Evolutionary conservation across 2,113 vertebrate species (phyloP).

Genomic region (Deroptyus accipitrinus): DNA sequence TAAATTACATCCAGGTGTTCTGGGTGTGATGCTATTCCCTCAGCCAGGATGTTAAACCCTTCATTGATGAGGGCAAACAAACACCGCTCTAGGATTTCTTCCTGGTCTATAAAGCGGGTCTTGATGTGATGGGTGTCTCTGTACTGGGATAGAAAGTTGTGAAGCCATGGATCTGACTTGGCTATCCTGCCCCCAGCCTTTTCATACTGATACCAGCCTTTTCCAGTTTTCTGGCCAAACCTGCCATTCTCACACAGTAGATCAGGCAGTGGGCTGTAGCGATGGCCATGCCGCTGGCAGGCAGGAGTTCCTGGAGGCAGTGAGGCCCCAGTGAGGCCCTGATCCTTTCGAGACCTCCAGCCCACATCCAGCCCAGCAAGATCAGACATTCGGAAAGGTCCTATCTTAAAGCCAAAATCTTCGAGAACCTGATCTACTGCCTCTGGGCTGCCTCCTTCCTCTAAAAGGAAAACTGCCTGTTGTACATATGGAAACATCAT

Average conservation of each 20-base stretch:
- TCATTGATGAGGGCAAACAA: slow-evolving; percentile 87
- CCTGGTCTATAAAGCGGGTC: slow-evolving; percentile 71
- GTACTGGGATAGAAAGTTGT: slow-evolving; percentile 80
- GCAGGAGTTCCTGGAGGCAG: slow-evolving; percentile 58
- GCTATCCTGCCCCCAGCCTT: slow-evolving; percentile 74
- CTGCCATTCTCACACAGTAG: slow-evolving; percentile 85
- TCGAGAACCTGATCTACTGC: slow-evolving; percentile 82
- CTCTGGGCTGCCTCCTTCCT: slow-evolving; percentile 89
- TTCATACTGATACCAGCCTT: slow-evolving; percentile 91
- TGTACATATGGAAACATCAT: slow-evolving; percentile 79
- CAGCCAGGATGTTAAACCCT: slow-evolving; percentile 87
- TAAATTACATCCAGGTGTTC: slow-evolving; percentile 92
- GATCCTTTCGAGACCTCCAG: slow-evolving; percentile 82
- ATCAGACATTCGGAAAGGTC: slow-evolving; percentile 85
- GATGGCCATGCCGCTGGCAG: slow-evolving; percentile 66
- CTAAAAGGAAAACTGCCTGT: slow-evolving; percentile 84
- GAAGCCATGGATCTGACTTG: slow-evolving; percentile 83
- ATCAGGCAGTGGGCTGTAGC: slow-evolving; percentile 89
- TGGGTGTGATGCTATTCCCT: slow-evolving; percentile 82
- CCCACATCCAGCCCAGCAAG: slow-evolving; percentile 89
- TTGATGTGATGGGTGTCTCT: slow-evolving; percentile 74
- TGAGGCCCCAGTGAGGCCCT: slow-evolving; percentile 69
- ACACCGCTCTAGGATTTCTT: slow-evolving; percentile 89
- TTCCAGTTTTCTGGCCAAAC: slow-evolving; percentile 87
- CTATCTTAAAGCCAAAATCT: slow-evolving; percentile 90